A percentile compares a stretch with the other conserved stretches of the same genome.
Evolutionary conservation across 1,140 invertebrate genomes (phyloP).

Genomic region (Acromyrmex echinatior): DNA sequence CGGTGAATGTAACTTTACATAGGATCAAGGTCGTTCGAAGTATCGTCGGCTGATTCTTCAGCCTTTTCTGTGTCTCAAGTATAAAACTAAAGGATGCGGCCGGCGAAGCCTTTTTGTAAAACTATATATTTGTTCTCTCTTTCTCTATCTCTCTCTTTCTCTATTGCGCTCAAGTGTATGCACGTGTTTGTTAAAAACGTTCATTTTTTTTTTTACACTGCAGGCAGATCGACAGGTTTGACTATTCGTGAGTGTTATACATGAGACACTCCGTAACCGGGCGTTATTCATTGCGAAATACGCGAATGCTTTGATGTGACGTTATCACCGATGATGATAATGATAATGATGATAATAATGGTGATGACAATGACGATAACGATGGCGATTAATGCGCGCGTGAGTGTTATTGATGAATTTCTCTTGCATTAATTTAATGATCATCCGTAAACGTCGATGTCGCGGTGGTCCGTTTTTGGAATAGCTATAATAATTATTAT

Average conservation of each 20-base stretch:
- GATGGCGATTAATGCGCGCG: conserved; percentile 41
- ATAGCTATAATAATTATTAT: conserved; percentile 84
- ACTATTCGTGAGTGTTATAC: conserved; percentile 73
- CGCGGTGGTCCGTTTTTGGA: conserved; percentile 80
- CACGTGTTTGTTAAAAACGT: conserved; percentile 64
- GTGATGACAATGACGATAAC: not conserved
- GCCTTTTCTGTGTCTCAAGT: conserved; percentile 74
- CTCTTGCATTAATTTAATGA: conserved; percentile 68
- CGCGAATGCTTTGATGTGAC: conserved; percentile 20
- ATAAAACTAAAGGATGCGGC: conserved; percentile 73
- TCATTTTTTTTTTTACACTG: conserved; percentile 20
- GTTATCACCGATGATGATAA: conserved; percentile 70
- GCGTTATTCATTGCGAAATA: conserved; percentile 50
- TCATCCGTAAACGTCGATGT: conserved; percentile 75
- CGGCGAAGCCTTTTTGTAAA: conserved; percentile 73
- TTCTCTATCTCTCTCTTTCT: conserved; percentile 55
- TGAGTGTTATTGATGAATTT: conserved; percentile 52
- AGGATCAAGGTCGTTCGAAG: conserved; percentile 36
- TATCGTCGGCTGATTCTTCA: conserved; percentile 68
- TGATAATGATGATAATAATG: not conserved
- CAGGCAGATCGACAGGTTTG: conserved; percentile 67
- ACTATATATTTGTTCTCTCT: conserved; percentile 73
- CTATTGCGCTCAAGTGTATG: conserved; percentile 74
- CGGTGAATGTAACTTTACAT: conserved; percentile 63
- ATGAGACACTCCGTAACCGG: conserved; percentile 72